These are phyloP conservation scores for Myiotriccus ornatus DNA, from an alignment of 2,797 vertebrate species.

Conservation along the genomic window DNA sequence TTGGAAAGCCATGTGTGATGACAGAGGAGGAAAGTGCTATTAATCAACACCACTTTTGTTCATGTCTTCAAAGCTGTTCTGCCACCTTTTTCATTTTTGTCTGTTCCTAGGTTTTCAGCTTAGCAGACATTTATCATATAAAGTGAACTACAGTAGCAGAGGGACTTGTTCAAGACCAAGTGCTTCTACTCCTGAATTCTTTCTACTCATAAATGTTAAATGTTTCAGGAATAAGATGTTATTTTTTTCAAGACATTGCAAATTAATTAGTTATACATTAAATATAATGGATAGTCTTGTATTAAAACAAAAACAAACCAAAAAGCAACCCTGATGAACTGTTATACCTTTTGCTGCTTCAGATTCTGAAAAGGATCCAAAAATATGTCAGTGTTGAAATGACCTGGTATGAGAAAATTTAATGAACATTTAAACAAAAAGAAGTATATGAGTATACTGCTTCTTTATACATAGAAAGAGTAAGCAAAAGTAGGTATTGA, in stretches of 20 bases:
- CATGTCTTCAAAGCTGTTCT: constrained; percentile 21
- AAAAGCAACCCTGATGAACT: not conserved
- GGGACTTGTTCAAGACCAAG: not conserved
- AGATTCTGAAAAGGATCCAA: not conserved
- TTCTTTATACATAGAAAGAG: not conserved
- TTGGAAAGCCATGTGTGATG: constrained; percentile 2
- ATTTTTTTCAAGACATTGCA: not conserved
- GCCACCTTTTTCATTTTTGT: constrained; percentile 25
- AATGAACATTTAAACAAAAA: not conserved
- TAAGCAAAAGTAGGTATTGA: not conserved
- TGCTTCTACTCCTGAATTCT: not conserved
- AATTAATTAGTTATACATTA: not conserved
- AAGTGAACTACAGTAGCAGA: constrained; percentile 13
- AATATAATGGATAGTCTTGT: not conserved
- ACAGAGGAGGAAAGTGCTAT: constrained; percentile 41
- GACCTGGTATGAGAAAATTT: not conserved
- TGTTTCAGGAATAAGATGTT: not conserved
- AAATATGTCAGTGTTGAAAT: not conserved
- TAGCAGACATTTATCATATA: constrained; percentile 8
- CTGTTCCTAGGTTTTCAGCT: constrained; percentile 17
- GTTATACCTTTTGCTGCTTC: not conserved
- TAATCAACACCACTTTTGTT: constrained; percentile 50
- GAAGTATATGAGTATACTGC: not conserved
- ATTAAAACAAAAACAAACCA: not conserved
- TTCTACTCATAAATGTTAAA: not conserved